phyloP scores from a whole-genome alignment of 2,797 vertebrate genomes.

The Urosaurus nigricauda region DNA sequence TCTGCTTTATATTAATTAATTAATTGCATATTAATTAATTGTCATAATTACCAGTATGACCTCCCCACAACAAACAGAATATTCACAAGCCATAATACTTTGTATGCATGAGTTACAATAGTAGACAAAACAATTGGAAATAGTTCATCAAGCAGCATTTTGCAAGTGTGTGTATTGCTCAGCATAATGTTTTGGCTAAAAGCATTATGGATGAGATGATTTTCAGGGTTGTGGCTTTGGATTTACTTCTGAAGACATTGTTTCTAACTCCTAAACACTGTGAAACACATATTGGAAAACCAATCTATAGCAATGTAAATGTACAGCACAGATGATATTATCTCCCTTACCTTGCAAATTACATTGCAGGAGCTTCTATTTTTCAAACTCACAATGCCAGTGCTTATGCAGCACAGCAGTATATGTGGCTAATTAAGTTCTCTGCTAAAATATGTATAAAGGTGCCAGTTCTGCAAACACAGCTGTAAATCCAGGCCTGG shows the following conservation, averaged over 20 bases:
- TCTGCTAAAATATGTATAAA: not conserved
- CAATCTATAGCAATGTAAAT: not conserved
- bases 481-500: not conserved
- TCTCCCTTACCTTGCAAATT: not conserved
- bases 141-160: not conserved
- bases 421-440: not conserved
- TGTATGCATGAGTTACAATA: constrained; percentile 17
- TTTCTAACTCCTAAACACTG: not conserved
- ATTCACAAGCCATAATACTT: not conserved
- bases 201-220: not conserved
- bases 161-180: constrained; percentile 24
- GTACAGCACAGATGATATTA: accelerated
- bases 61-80: constrained; percentile 31
- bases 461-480: constrained; percentile 8
- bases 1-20: constrained; percentile 14
- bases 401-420: not conserved
- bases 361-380: not conserved
- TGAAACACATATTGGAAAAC: not conserved
- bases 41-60: not conserved
- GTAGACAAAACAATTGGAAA: constrained; percentile 32
- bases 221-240: not conserved
- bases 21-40: constrained; percentile 18
- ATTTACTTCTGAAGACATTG: not conserved
- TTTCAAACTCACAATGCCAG: constrained; percentile 4
- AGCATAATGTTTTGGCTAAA: constrained; percentile 49